A percentile compares a stretch with the other conserved stretches of the same genome.
These are phyloP conservation scores for Trinectes maculatus DNA, from an alignment of 2,113 vertebrate genomes.

Conservation along the genomic window DNA sequence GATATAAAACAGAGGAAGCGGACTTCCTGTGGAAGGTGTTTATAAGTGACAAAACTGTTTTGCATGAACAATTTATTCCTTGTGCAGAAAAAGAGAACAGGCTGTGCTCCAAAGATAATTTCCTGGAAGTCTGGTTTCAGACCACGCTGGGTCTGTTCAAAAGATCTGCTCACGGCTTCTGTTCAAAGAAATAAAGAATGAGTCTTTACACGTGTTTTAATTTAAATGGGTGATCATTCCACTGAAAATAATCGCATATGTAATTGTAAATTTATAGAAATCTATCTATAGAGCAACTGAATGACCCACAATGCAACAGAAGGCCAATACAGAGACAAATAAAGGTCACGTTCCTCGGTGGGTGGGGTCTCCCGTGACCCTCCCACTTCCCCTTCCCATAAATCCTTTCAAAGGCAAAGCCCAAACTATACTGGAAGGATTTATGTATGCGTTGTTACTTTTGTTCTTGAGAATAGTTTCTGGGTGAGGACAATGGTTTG, in stretches of 20 bases:
- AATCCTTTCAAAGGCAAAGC: conserved; percentile 61
- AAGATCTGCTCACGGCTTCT: no score
- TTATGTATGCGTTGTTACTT: conserved; percentile 66
- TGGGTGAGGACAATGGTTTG: conserved; percentile 46
- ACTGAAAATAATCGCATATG: neutral
- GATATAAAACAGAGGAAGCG: no score
- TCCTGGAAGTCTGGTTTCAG: no score
- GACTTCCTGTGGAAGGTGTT: no score
- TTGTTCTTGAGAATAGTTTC: conserved; percentile 54
- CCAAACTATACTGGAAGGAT: conserved; percentile 63
- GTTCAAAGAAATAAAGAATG: no score
- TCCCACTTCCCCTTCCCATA: conserved; percentile 65
- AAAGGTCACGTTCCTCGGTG: conserved; percentile 57
- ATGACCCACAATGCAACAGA: conserved; percentile 57
- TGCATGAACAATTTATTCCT: no score
- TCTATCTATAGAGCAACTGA: conserved; percentile 19
- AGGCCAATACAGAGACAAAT: conserved; percentile 38
- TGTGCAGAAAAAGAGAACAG: no score
- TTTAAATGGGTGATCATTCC: no score
- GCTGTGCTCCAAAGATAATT: no score
- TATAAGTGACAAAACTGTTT: no score
- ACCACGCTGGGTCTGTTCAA: no score
- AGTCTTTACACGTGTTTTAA: no score
- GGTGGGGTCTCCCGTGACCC: conserved; percentile 52
- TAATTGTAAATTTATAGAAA: neutral